Base-by-base conservation (phyloP, 2,888 invertebrate genomes). In the Adelognathus sp. region DNA sequence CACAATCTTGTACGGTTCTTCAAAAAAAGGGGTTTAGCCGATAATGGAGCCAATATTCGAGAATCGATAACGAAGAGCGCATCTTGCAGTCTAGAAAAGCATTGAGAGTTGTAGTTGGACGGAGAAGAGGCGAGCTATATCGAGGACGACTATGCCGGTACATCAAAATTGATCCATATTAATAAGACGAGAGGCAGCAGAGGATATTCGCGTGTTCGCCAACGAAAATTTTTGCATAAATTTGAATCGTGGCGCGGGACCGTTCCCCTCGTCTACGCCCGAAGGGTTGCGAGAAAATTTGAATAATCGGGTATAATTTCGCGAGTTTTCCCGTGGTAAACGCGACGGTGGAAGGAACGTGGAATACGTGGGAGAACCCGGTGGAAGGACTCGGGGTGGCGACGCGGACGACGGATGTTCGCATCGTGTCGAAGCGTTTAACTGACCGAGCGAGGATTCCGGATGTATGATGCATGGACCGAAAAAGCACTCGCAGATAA, bases 221-320 rank as follows among this genome's bases (percentile, higher is more conserved):
- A 81, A 84, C 75, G 81, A n/a, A n/a, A 83, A 86, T 86, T 88
- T 88, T 88, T 88, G 87, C 88, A 88, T 88, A 88, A 88, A 88
- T 88, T 88, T 88, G 84, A 88, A 88, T 88, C 85, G 85, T n/a
- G 56, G 81, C 74, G 56, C 76, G 29, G 52, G 16, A 63, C 81
- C 81, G 81, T 76, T 75, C 76, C 70, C n/a, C 81, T 64, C 80
- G 82, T 80, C 73, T 77, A 80, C 76, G 85, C 63, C 79, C 84
- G 4, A 86, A 86, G 86, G 86, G 85, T 85, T 86, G 86, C 83
- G 81, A 83, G n/a, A n/a, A n/a, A n/a, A 87, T 88, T 86, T 88
- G 85, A 88, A 88, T 88, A 88, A 88, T 88, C 88, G 88, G 82
- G 86, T 87, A 88, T 88, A 88, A 88, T 88, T 88, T 83, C 81